Base-by-base conservation (phyloP, 2,797 vertebrate genomes). In the Cygnus olor region DNA sequence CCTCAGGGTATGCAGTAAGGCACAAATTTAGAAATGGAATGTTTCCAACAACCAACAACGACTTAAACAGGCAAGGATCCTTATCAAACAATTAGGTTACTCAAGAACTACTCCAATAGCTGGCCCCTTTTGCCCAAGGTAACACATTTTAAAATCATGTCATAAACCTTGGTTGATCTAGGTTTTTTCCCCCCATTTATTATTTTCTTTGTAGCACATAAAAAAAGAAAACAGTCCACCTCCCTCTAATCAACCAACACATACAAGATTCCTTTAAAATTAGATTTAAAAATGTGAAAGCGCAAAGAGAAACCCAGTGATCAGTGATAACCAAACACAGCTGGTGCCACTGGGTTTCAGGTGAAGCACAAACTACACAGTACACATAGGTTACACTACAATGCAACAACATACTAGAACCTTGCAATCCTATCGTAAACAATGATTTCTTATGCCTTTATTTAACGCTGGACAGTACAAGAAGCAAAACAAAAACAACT, bases 51-150 rank as follows among this genome's bases (percentile, higher is more conserved):
- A 80, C 71, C 89, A 97, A 54, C 72, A 96, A 86, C 82, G 95
- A 69, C 80, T 94, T 96, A 94, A 95, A 94, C 88, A 96, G 90
- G 86, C 74, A 85, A 88, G 94, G 91, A 96, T 96, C 78, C 65
- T 97, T 96, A 96, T 96, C 95, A 96, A 95, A 96, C 94, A 91
- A 97, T 90, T 94, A 88, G 58, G 76, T 96, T 95, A 92, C 83
- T 93, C 94, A 95, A 95, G 89, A 93, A 84, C 30, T 88, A 56
- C 85, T 95, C 84, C 74, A 93, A 80, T 83, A 96, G 82, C 47
- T 89, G 80, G 71, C 74, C 95, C 89, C 73, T 96, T 97, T 97
- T 85, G 94, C 96, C 95, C 92, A 94, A 61, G 95, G 94, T 96
- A 94, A 97, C 73, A 54, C 57, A 90, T 96, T 96, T 94, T 94